Conservation (phyloP, 2,888 invertebrate species). For the Lagria hirta region DNA sequence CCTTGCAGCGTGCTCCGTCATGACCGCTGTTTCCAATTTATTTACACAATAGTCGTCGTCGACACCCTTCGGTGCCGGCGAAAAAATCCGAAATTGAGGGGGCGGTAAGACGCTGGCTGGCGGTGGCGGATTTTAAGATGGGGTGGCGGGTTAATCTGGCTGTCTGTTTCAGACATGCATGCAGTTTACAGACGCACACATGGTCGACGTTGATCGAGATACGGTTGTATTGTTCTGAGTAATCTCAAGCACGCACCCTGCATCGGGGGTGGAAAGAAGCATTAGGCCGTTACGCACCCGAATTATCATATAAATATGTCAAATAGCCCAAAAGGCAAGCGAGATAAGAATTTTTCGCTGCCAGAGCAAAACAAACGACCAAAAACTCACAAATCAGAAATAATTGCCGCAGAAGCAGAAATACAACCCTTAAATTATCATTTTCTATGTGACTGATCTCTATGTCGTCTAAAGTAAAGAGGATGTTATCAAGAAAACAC, state of each 20-base stretch:
- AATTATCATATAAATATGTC: slow-evolving; percentile 46
- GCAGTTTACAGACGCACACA: slow-evolving; percentile 32
- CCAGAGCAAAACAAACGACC: too few relatives aligned
- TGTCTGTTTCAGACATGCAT: slow-evolving; percentile 25
- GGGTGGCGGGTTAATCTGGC: slow-evolving; percentile 17
- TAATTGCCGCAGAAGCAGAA: too few relatives aligned
- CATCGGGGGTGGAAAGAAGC: slow-evolving; percentile 37
- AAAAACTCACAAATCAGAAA: too few relatives aligned
- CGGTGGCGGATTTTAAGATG: slow-evolving; percentile 13
- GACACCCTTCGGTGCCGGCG: slow-evolving; percentile 33
- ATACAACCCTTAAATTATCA: too few relatives aligned
- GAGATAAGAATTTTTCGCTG: slow-evolving; percentile 14
- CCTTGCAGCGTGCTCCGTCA: slow-evolving; percentile 41
- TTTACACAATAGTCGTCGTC: slow-evolving; percentile 46
- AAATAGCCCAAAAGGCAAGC: slow-evolving; percentile 22
- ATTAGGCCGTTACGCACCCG: slow-evolving; percentile 35
- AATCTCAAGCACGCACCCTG: slow-evolving; percentile 51
- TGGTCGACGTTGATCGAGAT: slow-evolving; percentile 46
- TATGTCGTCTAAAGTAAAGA: too few relatives aligned
- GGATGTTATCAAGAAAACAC: too few relatives aligned
- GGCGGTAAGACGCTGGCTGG: background rate
- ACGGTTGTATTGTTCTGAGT: slow-evolving; percentile 46
- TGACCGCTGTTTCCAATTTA: slow-evolving; percentile 51
- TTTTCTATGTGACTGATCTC: too few relatives aligned
- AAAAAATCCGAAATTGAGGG: background rate